Base-by-base conservation (phyloP, 2,888 invertebrate species). In the Mimachlamys varia region DNA sequence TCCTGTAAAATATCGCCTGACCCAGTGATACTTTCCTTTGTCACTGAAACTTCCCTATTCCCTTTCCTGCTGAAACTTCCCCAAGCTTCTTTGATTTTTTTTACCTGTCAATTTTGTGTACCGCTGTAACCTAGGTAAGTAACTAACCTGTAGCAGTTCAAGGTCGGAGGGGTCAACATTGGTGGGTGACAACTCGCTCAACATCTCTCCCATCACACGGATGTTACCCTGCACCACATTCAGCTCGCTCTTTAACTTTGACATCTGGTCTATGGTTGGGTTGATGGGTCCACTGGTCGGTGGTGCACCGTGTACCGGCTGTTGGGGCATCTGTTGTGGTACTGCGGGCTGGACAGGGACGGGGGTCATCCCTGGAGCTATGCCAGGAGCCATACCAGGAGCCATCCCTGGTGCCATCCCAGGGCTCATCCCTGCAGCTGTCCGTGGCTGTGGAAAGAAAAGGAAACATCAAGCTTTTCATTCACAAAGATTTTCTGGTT, bases 201-300 rank as follows among this genome's bases (percentile, higher is more conserved):
- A 97, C 99, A 99, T 99, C 97, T 99, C 99, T 90, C 98, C 98
- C 97, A 99, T 98, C 1, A 99, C 99, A 88, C 98, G 97, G 98
- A 99, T 98, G 96, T 99, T 99, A 94, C 98, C 98, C 95, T 98
- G 98, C 13, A 99, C 99, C 90, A 99, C 98, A 94, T 98, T 98
- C 94, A 99, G 97, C 97, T 99, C 99, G 2, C 98, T 98, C 94
- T 98, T 98, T 91, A 99, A 97, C 97, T 99, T 99, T 93, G 98
- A 98, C 92, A 98, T 97, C 97, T 99, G 99, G 92, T 99, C 99
- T 62, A 98, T 98, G 0, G 97, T 97, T 53, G 98, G 96, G 89
- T 95, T 96, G 37, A 97, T 95, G 58, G 97, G 96, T 19, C 95
- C 95, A 15, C 89, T 91, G 15, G 88, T 89, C 50, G 90, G 90